Conservation (phyloP, 64 coral and sea anemone species). For the Orbicella faveolata region DNA sequence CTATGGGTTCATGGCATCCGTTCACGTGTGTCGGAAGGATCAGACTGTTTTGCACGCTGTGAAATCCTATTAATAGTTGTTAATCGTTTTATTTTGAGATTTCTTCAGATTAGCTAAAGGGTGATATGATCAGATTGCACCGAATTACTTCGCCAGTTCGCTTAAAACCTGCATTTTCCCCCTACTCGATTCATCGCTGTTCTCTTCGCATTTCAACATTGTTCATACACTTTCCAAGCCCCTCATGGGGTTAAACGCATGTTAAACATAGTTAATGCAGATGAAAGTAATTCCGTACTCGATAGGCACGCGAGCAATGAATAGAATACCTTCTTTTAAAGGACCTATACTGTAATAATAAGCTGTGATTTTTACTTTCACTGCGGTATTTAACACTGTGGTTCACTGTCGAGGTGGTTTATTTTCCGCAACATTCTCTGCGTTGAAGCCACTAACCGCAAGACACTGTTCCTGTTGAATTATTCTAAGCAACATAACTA, state of each 20-base stretch:
- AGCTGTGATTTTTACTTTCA: background rate
- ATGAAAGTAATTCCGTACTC: background rate
- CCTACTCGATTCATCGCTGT: background rate
- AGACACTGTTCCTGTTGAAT: conserved; percentile 24
- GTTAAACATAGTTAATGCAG: background rate
- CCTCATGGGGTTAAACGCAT: conserved; percentile 30
- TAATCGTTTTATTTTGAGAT: background rate
- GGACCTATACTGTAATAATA: background rate
- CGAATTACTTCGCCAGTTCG: background rate
- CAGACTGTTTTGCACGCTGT: background rate
- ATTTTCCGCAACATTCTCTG: background rate
- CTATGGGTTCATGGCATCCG: background rate
- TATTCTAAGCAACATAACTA: conserved; percentile 1
- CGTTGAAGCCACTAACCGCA: conserved; percentile 19
- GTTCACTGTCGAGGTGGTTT: background rate
- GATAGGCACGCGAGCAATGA: background rate
- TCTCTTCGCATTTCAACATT: background rate
- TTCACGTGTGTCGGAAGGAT: background rate
- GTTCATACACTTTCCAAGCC: background rate
- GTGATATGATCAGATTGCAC: background rate
- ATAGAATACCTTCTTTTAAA: background rate
- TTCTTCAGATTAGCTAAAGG: background rate
- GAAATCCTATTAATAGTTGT: background rate
- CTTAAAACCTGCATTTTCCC: background rate
- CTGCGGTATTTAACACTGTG: background rate